phyloP scores from a whole-genome alignment of 2,113 vertebrate genomes.

The Marcusenius ussheri region DNA sequence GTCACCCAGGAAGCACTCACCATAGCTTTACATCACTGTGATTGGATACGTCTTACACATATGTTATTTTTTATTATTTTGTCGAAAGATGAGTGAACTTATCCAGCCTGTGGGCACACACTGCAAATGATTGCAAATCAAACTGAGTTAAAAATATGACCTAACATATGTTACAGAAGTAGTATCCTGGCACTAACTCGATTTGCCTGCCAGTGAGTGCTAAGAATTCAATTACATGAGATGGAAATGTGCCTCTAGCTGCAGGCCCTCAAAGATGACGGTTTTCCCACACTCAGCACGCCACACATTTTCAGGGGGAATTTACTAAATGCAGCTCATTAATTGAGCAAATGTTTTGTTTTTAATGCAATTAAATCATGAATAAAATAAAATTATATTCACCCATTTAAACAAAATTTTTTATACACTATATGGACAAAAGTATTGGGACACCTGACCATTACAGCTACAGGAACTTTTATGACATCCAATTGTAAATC shows the following conservation, averaged over 20 bases:
- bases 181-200: neutral
- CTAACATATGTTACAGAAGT: slow-evolving; percentile 8
- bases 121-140: slow-evolving; percentile 11
- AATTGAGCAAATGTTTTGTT: neutral
- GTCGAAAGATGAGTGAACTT: neutral
- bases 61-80: neutral
- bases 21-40: neutral
- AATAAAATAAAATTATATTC: neutral
- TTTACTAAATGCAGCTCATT: neutral
- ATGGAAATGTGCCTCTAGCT: neutral
- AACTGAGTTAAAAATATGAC: slow-evolving; percentile 8
- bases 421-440: neutral
- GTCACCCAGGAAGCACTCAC: neutral
- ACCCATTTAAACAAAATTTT: neutral
- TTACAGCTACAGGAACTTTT: neutral
- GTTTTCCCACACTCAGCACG: neutral
- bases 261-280: neutral
- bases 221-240: neutral
- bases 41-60: neutral
- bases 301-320: neutral
- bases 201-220: neutral
- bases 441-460: neutral
- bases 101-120: neutral
- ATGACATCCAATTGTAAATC: neutral
- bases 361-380: neutral